These are phyloP conservation scores for Gymnocypris eckloni DNA, from an alignment of 2,797 vertebrate species.

Conservation along the genomic window DNA sequence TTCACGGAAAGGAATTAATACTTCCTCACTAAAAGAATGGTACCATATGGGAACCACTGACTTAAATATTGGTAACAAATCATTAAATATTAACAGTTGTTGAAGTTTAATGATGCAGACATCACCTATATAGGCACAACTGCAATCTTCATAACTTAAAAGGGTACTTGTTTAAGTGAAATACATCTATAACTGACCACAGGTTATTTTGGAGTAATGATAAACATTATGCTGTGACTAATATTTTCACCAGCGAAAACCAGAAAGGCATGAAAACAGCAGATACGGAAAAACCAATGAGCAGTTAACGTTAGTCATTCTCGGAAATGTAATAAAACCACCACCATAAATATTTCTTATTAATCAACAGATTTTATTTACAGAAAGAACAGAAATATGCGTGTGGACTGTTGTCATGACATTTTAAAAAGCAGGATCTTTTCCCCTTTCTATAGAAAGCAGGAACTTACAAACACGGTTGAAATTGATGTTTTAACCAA, in stretches of 20 bases:
- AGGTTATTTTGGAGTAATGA: background rate
- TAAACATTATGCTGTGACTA: background rate
- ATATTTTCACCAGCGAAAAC: background rate
- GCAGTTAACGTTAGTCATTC: conserved; percentile 18
- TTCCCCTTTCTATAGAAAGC: conserved; percentile 70
- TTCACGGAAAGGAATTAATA: too few relatives aligned
- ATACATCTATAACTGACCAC: background rate
- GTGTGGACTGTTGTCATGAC: conserved; percentile 75
- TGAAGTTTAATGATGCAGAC: background rate
- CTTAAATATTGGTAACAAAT: background rate
- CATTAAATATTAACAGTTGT: background rate
- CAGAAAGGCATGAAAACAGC: background rate
- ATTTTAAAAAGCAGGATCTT: conserved; percentile 72
- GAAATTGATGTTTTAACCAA: conserved; percentile 71
- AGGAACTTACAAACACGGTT: conserved; percentile 78
- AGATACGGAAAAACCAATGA: background rate
- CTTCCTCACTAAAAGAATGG: too few relatives aligned
- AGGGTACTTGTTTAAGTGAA: background rate
- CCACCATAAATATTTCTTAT: conserved; percentile 66
- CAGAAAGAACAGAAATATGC: conserved; percentile 80
- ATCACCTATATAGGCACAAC: background rate
- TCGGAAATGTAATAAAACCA: conserved; percentile 30
- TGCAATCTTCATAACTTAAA: background rate
- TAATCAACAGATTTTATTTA: conserved; percentile 87
- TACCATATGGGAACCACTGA: background rate